Conservation (phyloP, 1,140 invertebrate species). For the Neuroterus valhalla region DNA sequence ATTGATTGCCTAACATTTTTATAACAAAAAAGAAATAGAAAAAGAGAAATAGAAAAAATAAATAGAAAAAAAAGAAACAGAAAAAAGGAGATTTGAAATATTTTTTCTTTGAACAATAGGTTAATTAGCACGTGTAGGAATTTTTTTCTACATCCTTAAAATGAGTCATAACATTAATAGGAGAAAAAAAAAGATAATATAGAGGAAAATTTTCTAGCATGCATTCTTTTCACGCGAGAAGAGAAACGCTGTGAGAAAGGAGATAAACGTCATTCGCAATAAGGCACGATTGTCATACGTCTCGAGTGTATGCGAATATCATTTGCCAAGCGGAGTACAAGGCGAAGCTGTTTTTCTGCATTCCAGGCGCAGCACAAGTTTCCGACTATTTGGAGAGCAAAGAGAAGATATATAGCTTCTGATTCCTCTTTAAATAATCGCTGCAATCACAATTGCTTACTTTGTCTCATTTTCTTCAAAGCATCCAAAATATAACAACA, state of each 20-base stretch:
- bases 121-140: background rate
- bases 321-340: constrained; percentile 17
- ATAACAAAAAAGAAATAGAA: background rate
- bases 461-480: too few relatives aligned
- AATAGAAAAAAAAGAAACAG: background rate
- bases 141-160: background rate
- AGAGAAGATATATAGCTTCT: background rate
- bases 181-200: constrained; percentile 1
- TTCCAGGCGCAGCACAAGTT: constrained; percentile 40
- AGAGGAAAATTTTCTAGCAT: background rate
- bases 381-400: background rate
- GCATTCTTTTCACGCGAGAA: background rate
- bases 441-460: too few relatives aligned
- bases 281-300: constrained; percentile 22
- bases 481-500: too few relatives aligned
- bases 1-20: background rate
- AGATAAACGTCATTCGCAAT: constrained; percentile 17
- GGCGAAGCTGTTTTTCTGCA: constrained; percentile 49
- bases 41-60: too few relatives aligned
- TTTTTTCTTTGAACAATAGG: background rate
- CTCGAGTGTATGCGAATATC: constrained; percentile 5
- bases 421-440: too few relatives aligned
- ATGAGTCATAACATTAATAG: constrained; percentile 13
- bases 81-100: background rate
- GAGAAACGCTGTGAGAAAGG: constrained; percentile 16